Evolutionary conservation across 2,888 invertebrate species (phyloP).

Genomic region (Apotomis turbidana): DNA sequence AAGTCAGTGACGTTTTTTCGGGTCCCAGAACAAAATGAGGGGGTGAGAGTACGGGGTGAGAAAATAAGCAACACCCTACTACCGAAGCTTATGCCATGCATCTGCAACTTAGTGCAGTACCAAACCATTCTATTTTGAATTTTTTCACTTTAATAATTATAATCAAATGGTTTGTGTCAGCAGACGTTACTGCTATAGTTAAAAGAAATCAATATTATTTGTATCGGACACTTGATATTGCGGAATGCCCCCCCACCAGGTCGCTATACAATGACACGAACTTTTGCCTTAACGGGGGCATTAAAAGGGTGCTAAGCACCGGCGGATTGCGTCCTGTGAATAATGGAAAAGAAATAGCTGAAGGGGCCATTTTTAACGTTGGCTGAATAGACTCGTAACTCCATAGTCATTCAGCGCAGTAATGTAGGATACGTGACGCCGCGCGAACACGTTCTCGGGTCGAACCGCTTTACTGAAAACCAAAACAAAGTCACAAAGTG

Average conservation of each 20-base stretch:
- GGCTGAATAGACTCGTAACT: conserved; percentile 71
- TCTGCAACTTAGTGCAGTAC: too few relatives aligned
- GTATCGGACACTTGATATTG: background rate
- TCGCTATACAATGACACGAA: conserved; percentile 58
- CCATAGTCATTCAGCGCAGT: conserved; percentile 65
- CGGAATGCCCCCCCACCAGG: conserved; percentile 29
- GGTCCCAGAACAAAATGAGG: too few relatives aligned
- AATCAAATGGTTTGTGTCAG: too few relatives aligned
- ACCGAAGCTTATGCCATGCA: too few relatives aligned
- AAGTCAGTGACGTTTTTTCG: too few relatives aligned
- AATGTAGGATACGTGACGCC: conserved; percentile 65
- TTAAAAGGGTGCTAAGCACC: conserved; percentile 46
- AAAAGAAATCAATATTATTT: too few relatives aligned
- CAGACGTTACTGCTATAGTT: too few relatives aligned
- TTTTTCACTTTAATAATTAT: too few relatives aligned
- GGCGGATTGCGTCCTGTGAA: conserved; percentile 58
- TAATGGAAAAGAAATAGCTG: conserved; percentile 71
- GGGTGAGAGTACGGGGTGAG: too few relatives aligned
- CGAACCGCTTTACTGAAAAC: conserved; percentile 52
- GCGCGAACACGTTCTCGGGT: conserved; percentile 55
- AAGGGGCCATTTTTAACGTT: conserved; percentile 65
- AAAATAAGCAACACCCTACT: too few relatives aligned
- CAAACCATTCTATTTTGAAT: too few relatives aligned
- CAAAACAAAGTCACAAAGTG: conserved; percentile 48
- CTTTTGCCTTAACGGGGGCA: conserved; percentile 42